Evolutionary conservation across 2,797 vertebrate species (phyloP), one percentile per base, ranked within the genome.

Genomic region (Microhierax caerulescens): DNA sequence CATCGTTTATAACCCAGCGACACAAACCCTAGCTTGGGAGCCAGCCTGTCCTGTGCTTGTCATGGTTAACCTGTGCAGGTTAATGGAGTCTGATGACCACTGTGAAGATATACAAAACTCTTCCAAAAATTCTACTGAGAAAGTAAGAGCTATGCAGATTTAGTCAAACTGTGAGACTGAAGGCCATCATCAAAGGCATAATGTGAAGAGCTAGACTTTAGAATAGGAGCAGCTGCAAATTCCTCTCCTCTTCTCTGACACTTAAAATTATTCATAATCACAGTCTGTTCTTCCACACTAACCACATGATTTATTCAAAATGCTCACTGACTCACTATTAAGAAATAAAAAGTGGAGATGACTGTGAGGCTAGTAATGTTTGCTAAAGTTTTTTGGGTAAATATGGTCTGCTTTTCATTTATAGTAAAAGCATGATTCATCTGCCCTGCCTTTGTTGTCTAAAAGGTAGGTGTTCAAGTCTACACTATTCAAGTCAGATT

Each of bases 1-100:
- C 41, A 74, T 98, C 90, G 92, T 84, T 70, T 98, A 98, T 85
- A 96, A 97, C 64, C 96, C 97, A 5, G 68, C 2, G 3, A 96
- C 93, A 79, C 95, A 97, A 95, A 96, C 90, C 2, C 85, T 98
- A 57, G 87, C 95, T 37, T 98, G 98, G 98, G 94, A 98, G 78
- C 96, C 97, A 16, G 47, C 86, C 67, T 98, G 98, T 72, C 98
- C 98, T 10, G 75, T 98, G 50, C 83, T 85, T 18, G 98, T 96
- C 74, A 72, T 3, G 5, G 96, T 98, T 73, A 98, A 96, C 75
- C 95, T 98, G 4, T 98, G 98, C 95, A 97, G 96, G 95, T 80
- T 95, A 89, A 90, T 37, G 41, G 88, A 85, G 50, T 95, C 47
- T 0, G 82, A 92, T 1, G 14, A 96, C 48, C 27, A 47, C 36